phyloP scores from a whole-genome alignment of 2,888 invertebrate species.

The Mesochorus sp. region DNA sequence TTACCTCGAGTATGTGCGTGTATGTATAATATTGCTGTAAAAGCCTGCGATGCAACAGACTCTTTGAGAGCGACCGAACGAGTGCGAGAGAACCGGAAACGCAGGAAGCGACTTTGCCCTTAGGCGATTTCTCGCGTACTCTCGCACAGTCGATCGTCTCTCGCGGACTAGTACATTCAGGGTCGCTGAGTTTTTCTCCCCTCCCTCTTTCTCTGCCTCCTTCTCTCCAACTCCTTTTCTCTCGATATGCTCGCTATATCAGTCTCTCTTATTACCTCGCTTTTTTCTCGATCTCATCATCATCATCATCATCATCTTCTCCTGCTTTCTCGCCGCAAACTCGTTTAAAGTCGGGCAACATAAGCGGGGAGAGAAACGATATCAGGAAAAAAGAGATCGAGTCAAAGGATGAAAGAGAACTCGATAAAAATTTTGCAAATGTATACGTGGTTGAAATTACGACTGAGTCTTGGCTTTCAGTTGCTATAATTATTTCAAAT shows the following conservation, averaged over 20 bases:
- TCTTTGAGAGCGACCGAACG: constrained; percentile 27
- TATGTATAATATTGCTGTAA: neutral
- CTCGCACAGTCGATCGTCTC: constrained; percentile 25
- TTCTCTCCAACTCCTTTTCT: constrained; percentile 6
- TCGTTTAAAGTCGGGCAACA: constrained; percentile 61
- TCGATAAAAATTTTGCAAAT: neutral
- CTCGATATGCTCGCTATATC: neutral
- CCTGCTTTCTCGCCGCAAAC: constrained; percentile 41
- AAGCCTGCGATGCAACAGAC: neutral
- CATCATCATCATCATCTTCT: constrained; percentile 30
- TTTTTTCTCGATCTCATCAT: constrained; percentile 14
- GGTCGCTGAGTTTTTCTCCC: constrained; percentile 50
- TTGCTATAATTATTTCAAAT: neutral
- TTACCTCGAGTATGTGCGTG: constrained; percentile 40
- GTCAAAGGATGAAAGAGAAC: neutral
- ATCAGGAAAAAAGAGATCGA: constrained; percentile 5
- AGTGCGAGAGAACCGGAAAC: constrained; percentile 64
- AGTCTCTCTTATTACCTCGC: constrained; percentile 11
- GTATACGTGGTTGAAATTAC: neutral
- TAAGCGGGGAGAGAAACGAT: constrained; percentile 19
- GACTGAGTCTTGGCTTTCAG: neutral
- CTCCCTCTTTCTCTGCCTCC: constrained; percentile 12
- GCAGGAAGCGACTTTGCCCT: constrained; percentile 65
- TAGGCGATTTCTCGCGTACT: constrained; percentile 49
- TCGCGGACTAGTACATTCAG: constrained; percentile 35